phyloP scores from a whole-genome alignment of 2,888 invertebrate genomes.

The Phalera bucephala region DNA sequence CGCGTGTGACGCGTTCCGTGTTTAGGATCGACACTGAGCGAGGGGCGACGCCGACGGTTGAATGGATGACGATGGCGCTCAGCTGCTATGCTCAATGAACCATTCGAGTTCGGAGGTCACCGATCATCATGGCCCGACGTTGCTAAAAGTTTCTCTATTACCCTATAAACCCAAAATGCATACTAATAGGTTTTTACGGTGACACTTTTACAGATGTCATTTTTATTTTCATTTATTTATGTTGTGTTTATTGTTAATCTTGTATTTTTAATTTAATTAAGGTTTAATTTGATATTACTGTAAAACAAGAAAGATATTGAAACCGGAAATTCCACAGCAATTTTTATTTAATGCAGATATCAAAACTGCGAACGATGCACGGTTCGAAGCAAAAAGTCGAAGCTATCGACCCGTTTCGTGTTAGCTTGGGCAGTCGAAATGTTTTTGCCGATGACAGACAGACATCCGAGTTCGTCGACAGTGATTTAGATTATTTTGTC shows the following conservation, averaged over 20 bases:
- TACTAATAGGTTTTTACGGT: constrained; percentile 4
- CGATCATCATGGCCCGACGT: constrained; percentile 61
- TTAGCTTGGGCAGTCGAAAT: constrained; percentile 32
- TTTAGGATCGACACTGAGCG: constrained; percentile 74
- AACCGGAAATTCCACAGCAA: background rate
- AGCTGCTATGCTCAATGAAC: constrained; percentile 79
- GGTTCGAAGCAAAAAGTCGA: constrained; percentile 15
- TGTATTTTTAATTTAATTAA: too few species aligned
- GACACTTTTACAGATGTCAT: too few species aligned
- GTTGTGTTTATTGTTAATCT: too few species aligned
- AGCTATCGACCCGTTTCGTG: constrained; percentile 24
- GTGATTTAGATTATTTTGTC: constrained; percentile 62
- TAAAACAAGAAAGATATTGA: background rate
- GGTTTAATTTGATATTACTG: background rate
- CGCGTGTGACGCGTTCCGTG: constrained; percentile 78
- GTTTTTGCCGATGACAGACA: constrained; percentile 50
- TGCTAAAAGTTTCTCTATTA: constrained; percentile 66
- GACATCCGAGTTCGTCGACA: constrained; percentile 58
- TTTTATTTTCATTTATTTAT: too few species aligned
- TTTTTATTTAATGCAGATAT: background rate
- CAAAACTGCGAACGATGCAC: background rate
- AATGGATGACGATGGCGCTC: constrained; percentile 65
- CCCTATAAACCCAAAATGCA: constrained; percentile 46
- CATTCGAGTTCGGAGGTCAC: constrained; percentile 78
- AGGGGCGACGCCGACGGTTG: constrained; percentile 52